phyloP scores from a whole-genome alignment of 2,113 vertebrate species.

The Nematolebias whitei region DNA sequence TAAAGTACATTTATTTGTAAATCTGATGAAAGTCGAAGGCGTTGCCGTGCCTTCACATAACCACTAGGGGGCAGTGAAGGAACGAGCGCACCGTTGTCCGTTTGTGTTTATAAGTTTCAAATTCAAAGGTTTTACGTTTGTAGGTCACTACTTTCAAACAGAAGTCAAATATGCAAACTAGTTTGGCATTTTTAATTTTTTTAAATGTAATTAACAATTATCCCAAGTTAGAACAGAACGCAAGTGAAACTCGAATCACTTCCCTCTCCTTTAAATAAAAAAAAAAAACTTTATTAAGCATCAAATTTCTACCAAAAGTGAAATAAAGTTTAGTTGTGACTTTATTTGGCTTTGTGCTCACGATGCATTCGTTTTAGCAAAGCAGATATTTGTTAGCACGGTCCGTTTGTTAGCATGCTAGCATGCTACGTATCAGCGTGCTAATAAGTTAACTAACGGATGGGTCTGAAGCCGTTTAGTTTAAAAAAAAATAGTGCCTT shows the following conservation, averaged over 20 bases:
- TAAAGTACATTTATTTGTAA: background rate
- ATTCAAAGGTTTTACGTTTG: constrained; percentile 3
- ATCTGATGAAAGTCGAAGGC: constrained; percentile 7
- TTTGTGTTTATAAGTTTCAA: constrained; percentile 5
- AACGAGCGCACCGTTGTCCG: background rate
- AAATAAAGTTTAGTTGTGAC: constrained; percentile 19
- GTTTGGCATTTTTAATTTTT: constrained; percentile 28
- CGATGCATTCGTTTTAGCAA: background rate
- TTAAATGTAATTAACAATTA: constrained; percentile 18
- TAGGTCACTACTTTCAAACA: constrained; percentile 19
- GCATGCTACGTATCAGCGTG: background rate
- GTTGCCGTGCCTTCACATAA: constrained; percentile 47
- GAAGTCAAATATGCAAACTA: constrained; percentile 48
- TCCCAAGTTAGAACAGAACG: constrained; percentile 27
- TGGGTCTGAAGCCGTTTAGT: background rate
- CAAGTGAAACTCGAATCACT: constrained; percentile 33
- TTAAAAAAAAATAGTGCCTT: constrained; percentile 88
- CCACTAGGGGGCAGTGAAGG: constrained; percentile 34
- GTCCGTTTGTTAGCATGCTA: background rate
- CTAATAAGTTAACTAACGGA: background rate
- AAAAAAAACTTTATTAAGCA: background rate
- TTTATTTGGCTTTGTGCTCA: constrained; percentile 19
- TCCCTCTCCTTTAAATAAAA: background rate
- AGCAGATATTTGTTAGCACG: background rate
- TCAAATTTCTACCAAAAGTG: constrained; percentile 25